Conservation (phyloP, 2,888 invertebrate species). For the Heliconius cydno region DNA sequence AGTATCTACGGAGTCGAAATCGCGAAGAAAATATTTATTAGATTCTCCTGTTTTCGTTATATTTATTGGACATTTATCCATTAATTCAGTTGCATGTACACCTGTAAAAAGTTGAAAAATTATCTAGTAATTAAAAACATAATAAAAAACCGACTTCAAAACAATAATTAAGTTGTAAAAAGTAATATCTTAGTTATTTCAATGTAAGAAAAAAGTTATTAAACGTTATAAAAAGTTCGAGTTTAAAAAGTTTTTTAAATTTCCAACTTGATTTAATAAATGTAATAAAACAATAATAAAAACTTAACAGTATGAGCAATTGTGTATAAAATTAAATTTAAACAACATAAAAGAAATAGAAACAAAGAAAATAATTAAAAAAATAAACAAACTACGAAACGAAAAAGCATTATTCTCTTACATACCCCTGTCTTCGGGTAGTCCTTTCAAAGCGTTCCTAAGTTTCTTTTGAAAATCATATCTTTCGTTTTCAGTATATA, state of each 20-base stretch:
- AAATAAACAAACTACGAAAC: background rate
- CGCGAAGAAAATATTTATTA: slow-evolving; percentile 53
- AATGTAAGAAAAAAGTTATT: too few relatives aligned
- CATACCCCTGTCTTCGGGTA: slow-evolving; percentile 49
- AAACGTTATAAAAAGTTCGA: too few relatives aligned
- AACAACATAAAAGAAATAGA: background rate
- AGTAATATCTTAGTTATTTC: too few relatives aligned
- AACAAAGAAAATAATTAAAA: too few relatives aligned
- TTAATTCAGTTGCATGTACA: slow-evolving; percentile 46
- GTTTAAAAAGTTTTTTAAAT: too few relatives aligned
- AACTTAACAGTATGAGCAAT: too few relatives aligned
- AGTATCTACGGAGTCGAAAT: slow-evolving; percentile 62
- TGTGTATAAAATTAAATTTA: background rate
- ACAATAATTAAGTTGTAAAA: too few relatives aligned
- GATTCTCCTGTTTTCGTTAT: slow-evolving; percentile 45
- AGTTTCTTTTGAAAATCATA: slow-evolving; percentile 47
- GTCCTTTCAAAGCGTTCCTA: slow-evolving; percentile 46
- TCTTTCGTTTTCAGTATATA: slow-evolving; percentile 57
- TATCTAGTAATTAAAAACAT: background rate
- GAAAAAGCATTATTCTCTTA: background rate
- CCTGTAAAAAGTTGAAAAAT: slow-evolving; percentile 44
- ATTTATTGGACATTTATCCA: slow-evolving; percentile 49
- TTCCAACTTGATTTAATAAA: too few relatives aligned
- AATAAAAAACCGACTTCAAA: background rate
- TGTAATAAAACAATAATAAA: too few relatives aligned